phyloP scores from a whole-genome alignment of 2,797 vertebrate genomes.

The Sebastes reedi region DNA sequence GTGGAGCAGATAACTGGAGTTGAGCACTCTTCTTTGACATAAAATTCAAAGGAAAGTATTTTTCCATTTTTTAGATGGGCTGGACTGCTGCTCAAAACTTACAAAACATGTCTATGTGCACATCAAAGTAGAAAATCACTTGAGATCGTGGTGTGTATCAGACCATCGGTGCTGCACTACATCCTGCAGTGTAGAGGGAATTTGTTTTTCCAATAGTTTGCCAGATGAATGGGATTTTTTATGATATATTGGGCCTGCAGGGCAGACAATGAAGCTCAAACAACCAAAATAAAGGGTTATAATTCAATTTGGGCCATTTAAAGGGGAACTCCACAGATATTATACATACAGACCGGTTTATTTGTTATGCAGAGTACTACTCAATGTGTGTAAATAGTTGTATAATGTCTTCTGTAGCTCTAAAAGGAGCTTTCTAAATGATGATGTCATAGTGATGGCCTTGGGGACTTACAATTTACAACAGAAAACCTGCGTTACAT shows the following conservation, averaged over 20 bases:
- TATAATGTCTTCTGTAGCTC: not conserved
- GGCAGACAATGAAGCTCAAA: not conserved
- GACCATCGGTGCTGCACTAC: conserved; percentile 6
- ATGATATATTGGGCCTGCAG: not conserved
- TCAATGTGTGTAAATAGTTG: not conserved
- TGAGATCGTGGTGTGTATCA: conserved; percentile 20
- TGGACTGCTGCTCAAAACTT: conserved; percentile 24
- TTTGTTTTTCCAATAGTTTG: not conserved
- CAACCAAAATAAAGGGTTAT: not conserved
- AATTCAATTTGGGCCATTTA: not conserved
- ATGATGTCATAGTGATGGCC: not conserved
- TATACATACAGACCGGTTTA: not conserved
- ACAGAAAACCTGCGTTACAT: not conserved
- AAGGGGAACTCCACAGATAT: not conserved
- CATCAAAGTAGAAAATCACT: conserved; percentile 51
- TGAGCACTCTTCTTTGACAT: conserved; percentile 32
- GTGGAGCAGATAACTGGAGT: conserved; percentile 37
- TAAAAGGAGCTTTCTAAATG: not conserved
- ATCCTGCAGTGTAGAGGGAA: not conserved
- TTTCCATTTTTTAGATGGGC: conserved; percentile 32
- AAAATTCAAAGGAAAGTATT: conserved; percentile 57
- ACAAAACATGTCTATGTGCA: conserved; percentile 43
- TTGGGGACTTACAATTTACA: not conserved
- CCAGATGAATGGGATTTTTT: not conserved
- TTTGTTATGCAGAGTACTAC: not conserved